phyloP scores from a whole-genome alignment of 2,797 vertebrate species.

The Smutsia temminckii region DNA sequence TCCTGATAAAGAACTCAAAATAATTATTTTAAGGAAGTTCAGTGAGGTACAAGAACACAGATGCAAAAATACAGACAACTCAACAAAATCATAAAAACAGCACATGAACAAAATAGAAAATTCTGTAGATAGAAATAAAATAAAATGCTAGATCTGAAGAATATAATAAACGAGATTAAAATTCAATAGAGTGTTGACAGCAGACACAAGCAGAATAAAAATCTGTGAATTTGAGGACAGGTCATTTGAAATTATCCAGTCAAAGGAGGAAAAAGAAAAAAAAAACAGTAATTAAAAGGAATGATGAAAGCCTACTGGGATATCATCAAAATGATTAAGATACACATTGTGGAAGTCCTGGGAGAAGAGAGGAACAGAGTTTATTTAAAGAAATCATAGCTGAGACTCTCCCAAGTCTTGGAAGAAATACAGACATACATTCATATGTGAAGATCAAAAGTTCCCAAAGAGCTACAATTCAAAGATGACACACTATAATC shows the following conservation, averaged over 20 bases:
- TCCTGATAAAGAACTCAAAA: neutral
- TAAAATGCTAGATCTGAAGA: neutral
- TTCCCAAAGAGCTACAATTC: neutral
- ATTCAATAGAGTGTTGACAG: neutral
- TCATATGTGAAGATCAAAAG: neutral
- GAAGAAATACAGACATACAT: neutral
- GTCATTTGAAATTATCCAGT: neutral
- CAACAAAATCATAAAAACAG: neutral
- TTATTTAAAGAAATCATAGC: neutral
- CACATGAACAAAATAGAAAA: neutral
- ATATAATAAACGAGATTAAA: neutral
- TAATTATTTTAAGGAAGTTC: neutral
- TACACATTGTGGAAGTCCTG: neutral
- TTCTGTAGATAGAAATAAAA: neutral
- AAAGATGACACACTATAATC: neutral
- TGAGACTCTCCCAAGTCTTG: neutral
- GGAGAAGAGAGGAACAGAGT: neutral
- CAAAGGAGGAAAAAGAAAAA: neutral
- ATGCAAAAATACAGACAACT: neutral
- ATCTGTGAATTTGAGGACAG: neutral
- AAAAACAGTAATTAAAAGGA: neutral
- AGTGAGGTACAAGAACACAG: neutral
- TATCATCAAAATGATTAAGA: neutral
- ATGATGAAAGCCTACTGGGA: neutral
- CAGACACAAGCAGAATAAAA: neutral